phyloP scores from a whole-genome alignment of 1,140 invertebrate species.

The Drosophila bocqueti region DNA sequence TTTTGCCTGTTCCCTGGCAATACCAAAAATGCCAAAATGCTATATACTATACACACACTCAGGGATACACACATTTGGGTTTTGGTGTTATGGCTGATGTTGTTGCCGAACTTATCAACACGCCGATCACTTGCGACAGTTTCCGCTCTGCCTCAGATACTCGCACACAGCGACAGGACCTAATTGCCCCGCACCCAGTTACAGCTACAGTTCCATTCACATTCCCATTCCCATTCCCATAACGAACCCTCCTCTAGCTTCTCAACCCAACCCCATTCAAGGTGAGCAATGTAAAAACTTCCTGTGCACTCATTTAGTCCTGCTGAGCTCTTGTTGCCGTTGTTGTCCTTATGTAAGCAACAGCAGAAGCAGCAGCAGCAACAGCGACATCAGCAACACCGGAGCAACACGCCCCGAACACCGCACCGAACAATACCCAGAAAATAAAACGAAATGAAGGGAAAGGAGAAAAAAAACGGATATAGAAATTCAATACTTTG shows the following conservation, averaged over 20 bases:
- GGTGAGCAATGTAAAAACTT: constrained; percentile 80
- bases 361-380: constrained; percentile 19
- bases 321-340: constrained; percentile 41
- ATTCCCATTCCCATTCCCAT: constrained; percentile 16
- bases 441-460: constrained; percentile 41
- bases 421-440: constrained; percentile 50
- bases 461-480: constrained; percentile 72
- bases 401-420: constrained; percentile 48
- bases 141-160: constrained; percentile 69
- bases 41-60: constrained; percentile 35
- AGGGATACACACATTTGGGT: constrained; percentile 9
- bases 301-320: constrained; percentile 79
- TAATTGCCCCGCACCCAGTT: constrained; percentile 77
- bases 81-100: constrained; percentile 34
- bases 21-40: constrained; percentile 51
- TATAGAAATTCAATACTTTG: constrained; percentile 85
- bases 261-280: constrained; percentile 57
- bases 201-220: constrained; percentile 22
- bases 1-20: constrained; percentile 43
- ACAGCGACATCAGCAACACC: constrained; percentile 43
- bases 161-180: constrained; percentile 42
- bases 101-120: constrained; percentile 78
- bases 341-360: constrained; percentile 67
- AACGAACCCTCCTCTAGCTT: constrained; percentile 1
- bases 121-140: constrained; percentile 81